Evolutionary conservation across 2,113 vertebrate species (phyloP).

Genomic region (Empidonax traillii): DNA sequence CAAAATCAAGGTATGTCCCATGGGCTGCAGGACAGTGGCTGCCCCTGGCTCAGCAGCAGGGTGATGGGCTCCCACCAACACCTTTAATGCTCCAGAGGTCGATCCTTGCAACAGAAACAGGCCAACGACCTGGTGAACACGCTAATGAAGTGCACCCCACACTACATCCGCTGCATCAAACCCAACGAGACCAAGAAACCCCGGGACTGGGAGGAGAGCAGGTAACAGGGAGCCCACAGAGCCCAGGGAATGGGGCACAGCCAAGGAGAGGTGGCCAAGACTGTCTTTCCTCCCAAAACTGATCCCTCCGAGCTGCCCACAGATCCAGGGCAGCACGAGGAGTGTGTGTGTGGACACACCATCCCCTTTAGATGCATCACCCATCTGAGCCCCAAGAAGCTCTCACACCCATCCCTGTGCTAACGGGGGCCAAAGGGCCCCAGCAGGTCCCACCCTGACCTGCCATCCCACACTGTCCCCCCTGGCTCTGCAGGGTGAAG

Average conservation of each 20-base stretch:
- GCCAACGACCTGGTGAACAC: conserved; percentile 94
- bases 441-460: rapidly evolving
- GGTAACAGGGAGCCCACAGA: conserved; percentile 68
- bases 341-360: rapidly evolving
- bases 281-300: background rate
- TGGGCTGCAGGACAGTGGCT: background rate
- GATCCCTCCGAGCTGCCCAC: background rate
- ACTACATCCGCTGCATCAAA: conserved; percentile 98
- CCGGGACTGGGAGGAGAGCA: conserved; percentile 96
- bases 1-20: conserved; percentile 90
- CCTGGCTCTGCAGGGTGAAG: conserved; percentile 74
- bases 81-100: background rate
- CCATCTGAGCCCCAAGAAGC: background rate
- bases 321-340: background rate
- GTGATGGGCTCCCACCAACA: background rate
- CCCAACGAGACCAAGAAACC: conserved; percentile 96
- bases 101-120: conserved; percentile 82
- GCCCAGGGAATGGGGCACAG: rapidly evolving
- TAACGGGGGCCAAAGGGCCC: background rate
- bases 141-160: conserved; percentile 93
- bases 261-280: background rate
- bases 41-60: background rate
- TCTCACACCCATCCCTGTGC: rapidly evolving
- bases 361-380: background rate
- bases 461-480: background rate